Conservation (phyloP, 2,113 vertebrate species). For the Xyliphius kryptos region DNA sequence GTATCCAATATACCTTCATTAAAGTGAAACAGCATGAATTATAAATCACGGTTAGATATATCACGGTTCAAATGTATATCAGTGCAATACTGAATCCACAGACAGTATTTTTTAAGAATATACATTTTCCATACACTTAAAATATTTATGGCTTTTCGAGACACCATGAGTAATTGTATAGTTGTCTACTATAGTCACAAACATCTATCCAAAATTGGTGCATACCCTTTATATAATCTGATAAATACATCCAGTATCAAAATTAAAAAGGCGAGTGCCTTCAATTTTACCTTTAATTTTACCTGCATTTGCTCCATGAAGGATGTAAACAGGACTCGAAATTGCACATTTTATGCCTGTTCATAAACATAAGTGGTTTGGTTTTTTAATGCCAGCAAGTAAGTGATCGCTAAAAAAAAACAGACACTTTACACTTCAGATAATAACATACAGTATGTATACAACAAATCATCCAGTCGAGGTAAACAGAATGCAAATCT, state of each 20-base stretch:
- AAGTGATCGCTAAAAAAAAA: constrained; percentile 16
- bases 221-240: no score
- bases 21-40: background rate
- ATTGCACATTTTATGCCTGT: constrained; percentile 17
- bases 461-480: constrained; percentile 13
- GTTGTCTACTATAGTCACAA: constrained; percentile 11
- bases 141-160: constrained; percentile 33
- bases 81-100: constrained; percentile 9
- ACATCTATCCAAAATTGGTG: constrained; percentile 24
- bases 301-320: constrained; percentile 22
- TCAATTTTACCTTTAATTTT: background rate
- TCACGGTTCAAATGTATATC: constrained; percentile 2
- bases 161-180: background rate
- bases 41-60: constrained; percentile 2
- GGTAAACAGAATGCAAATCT: constrained; percentile 20
- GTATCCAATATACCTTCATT: constrained; percentile 1
- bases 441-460: constrained; percentile 18
- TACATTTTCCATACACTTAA: constrained; percentile 8
- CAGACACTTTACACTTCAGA: constrained; percentile 17
- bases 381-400: constrained; percentile 19
- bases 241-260: no score
- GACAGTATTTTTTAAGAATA: constrained; percentile 5
- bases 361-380: constrained; percentile 31
- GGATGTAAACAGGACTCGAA: constrained; percentile 28
- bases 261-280: constrained; percentile 12